A percentile compares a stretch with the other conserved stretches of the same genome.
These are phyloP conservation scores for Leptinotarsa tumamoca DNA, from an alignment of 2,888 invertebrate species.

Conservation along the genomic window DNA sequence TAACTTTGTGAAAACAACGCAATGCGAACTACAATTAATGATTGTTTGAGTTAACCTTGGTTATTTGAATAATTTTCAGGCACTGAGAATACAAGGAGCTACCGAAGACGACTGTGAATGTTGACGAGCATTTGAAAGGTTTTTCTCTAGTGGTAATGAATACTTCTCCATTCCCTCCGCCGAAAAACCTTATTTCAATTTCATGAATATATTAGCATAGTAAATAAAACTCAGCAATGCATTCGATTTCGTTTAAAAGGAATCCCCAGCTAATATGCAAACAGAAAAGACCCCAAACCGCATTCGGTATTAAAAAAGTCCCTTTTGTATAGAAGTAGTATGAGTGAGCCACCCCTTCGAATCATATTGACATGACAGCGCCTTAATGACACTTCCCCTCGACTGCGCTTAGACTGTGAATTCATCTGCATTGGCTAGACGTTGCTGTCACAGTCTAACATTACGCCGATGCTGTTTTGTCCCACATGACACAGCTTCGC, in stretches of 20 bases:
- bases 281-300: conserved; percentile 64
- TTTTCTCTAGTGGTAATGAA: conserved; percentile 34
- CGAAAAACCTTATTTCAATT: conserved; percentile 62
- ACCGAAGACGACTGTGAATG: conserved; percentile 17
- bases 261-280: conserved; percentile 64
- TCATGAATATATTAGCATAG: conserved; percentile 66
- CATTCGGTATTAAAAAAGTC: conserved; percentile 64
- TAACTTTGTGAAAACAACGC: background rate
- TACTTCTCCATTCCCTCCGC: conserved; percentile 30
- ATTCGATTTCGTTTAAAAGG: conserved; percentile 63
- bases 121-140: conserved; percentile 34
- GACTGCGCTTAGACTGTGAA: conserved; percentile 62
- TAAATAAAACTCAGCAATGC: conserved; percentile 62
- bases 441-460: conserved; percentile 60
- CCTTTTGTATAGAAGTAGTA: conserved; percentile 64
- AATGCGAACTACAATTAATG: background rate
- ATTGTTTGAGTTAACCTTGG: no score
- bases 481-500: conserved; percentile 67
- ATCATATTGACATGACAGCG: conserved; percentile 69
- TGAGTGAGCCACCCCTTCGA: conserved; percentile 65
- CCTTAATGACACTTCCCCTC: conserved; percentile 68
- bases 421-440: conserved; percentile 21
- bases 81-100: no score
- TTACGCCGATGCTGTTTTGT: conserved; percentile 66
- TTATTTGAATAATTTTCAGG: no score